phyloP scores from a whole-genome alignment of 1,140 invertebrate genomes.

The Agraylea sexmaculata region DNA sequence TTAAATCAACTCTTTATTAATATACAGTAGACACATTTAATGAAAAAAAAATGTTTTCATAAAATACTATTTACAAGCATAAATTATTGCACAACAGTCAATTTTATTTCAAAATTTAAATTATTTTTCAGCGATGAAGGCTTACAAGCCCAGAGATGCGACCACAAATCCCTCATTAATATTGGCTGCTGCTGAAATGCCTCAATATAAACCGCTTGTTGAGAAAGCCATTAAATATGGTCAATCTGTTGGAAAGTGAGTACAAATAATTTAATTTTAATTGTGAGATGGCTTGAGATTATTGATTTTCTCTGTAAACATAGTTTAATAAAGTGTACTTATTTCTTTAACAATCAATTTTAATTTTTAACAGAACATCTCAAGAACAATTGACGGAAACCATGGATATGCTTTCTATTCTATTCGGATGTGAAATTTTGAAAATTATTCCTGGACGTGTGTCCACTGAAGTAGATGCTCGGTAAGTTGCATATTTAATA shows the following conservation, averaged over 20 bases:
- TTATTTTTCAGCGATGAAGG: conserved; percentile 80
- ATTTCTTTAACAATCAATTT: conserved; percentile 10
- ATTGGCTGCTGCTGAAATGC: conserved; percentile 80
- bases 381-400: conserved; percentile 66
- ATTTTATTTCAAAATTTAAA: conserved; percentile 26
- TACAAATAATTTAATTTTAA: conserved; percentile 16
- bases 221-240: conserved; percentile 84
- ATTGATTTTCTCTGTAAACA: conserved; percentile 4
- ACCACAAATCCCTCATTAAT: conserved; percentile 99
- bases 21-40: no score
- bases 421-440: conserved; percentile 95
- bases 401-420: conserved; percentile 86
- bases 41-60: no score
- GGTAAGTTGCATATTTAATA: conserved; percentile 39
- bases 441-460: conserved; percentile 97
- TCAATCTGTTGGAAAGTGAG: conserved; percentile 54
- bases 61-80: no score
- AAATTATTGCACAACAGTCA: no score
- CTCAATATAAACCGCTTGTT: conserved; percentile 81
- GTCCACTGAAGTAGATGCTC: conserved; percentile 97
- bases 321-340: conserved; percentile 11
- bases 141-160: conserved; percentile 97
- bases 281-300: conserved; percentile 7
- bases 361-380: conserved; percentile 41
- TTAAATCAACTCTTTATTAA: no score